Percentiles rank a stretch among this genome's conserved stretches.
Conservation (phyloP, 1,140 invertebrate species). For the Brachystomella parvula region DNA sequence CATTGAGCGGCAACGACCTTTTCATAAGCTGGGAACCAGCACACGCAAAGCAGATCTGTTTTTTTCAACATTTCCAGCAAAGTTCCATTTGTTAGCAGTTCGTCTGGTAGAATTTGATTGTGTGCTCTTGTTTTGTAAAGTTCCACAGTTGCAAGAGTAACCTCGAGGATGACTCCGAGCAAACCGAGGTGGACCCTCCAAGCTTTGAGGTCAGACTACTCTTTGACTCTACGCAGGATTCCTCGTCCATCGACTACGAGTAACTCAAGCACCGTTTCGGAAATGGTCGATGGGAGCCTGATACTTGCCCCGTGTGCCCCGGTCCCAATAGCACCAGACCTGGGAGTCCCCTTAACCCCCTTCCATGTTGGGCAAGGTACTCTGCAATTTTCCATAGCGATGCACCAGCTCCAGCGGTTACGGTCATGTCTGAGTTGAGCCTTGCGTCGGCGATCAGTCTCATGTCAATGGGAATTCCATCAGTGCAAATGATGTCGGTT, state of each 20-base stretch:
- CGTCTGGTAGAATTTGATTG: slow-evolving; percentile 11
- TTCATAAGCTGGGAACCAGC: neutral
- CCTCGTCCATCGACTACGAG: slow-evolving; percentile 22
- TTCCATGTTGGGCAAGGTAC: neutral
- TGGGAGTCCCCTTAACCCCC: slow-evolving; percentile 12
- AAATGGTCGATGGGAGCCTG: slow-evolving; percentile 6
- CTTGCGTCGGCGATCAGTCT: neutral
- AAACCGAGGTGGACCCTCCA: slow-evolving; percentile 25
- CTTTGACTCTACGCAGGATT: neutral
- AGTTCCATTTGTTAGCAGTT: slow-evolving; percentile 2
- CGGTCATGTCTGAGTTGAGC: neutral
- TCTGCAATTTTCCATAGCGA: neutral
- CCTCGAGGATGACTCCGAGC: slow-evolving; percentile 19
- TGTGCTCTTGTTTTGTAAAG: slow-evolving; percentile 16
- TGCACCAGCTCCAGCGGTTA: slow-evolving; percentile 13
- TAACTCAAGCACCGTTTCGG: slow-evolving; percentile 15
- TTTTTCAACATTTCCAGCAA: neutral
- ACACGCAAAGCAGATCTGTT: neutral
- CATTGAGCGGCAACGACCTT: neutral
- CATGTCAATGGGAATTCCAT: slow-evolving; percentile 20
- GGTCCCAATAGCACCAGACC: slow-evolving; percentile 27
- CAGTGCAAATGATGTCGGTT: slow-evolving; percentile 19
- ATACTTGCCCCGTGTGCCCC: slow-evolving; percentile 25
- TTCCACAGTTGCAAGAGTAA: slow-evolving; percentile 14
- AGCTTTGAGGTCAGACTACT: slow-evolving; percentile 13